Conservation (phyloP, 2,113 vertebrate species). For the Zapornia atra region DNA sequence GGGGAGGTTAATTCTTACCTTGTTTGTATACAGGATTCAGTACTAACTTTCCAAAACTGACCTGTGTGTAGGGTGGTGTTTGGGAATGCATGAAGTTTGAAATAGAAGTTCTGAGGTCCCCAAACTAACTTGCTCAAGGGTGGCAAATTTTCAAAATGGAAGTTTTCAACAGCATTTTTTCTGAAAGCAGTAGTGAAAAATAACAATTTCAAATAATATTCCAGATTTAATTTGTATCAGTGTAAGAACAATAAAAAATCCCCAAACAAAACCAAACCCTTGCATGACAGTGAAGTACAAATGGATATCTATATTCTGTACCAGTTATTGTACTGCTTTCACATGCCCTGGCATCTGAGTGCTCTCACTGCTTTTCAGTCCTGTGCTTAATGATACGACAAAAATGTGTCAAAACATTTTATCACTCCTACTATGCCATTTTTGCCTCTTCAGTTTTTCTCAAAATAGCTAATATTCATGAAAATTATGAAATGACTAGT, state of each 20-base stretch:
- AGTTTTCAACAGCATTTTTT: neutral
- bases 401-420: neutral
- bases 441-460: neutral
- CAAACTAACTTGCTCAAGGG: neutral
- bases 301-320: neutral
- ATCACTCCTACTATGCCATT: neutral
- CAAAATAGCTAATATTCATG: neutral
- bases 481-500: neutral
- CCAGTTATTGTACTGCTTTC: neutral
- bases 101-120: neutral
- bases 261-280: neutral
- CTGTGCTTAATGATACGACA: neutral
- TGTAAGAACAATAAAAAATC: neutral
- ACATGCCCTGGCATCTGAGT: neutral
- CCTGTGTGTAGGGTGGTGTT: neutral
- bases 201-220: neutral
- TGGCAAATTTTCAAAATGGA: neutral
- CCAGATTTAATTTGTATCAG: neutral
- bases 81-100: neutral
- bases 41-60: neutral
- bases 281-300: neutral
- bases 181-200: neutral
- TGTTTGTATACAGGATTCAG: neutral
- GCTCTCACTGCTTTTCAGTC: neutral
- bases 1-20: neutral